Evolutionary conservation across 2,888 invertebrate species (phyloP), one percentile per base, ranked within the genome.

Genomic region (Bhutanitis thaidina): DNA sequence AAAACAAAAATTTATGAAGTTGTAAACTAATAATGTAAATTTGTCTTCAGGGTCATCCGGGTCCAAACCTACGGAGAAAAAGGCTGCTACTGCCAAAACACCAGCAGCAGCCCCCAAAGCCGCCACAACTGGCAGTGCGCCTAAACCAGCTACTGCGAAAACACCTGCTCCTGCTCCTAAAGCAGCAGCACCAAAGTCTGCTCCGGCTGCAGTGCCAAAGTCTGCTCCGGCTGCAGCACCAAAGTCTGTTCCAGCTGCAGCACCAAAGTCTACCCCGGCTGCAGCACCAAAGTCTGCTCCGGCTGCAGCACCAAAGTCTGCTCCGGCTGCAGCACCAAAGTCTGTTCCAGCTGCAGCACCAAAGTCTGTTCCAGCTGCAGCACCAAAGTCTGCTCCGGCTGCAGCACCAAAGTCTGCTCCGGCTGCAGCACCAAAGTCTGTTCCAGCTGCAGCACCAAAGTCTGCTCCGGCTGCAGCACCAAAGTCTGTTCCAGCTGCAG

Each of bases 241-340:
- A 10, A 65, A n/a, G n/a, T n/a, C 87, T 35, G 88, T 90, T 1
- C 91, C 91, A 25, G 71, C 90, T 8, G 63, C 84, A 7, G 73
- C 82, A 7, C 78, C 90, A 27, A 74, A 81, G 20, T 64, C 77
- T 1, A 79, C 82, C 49, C 78, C 88, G 15, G 74, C 74, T 40
- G 87, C 69, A 30, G 79, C 64, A 8, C 89, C 88, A 10, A 65
- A n/a, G n/a, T n/a, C 87, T 35, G 88, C 90, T 1, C 91, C 91
- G 62, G 89, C 91, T 57, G 90, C 90, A 10, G 87, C 90, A 29
- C 88, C 90, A 41, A 91, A 90, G 59, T 88, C 89, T 56, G 88
- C 89, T 46, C 88, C 89, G 1, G 68, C 90, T 4, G 90, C 90
- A 63, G 64, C 81, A 2, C n/a, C n/a, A n/a, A n/a, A n/a, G n/a